Evolutionary conservation across 53 echinoderm and acorn worm genomes (phyloP).

Genomic region (Luidia sarsii): DNA sequence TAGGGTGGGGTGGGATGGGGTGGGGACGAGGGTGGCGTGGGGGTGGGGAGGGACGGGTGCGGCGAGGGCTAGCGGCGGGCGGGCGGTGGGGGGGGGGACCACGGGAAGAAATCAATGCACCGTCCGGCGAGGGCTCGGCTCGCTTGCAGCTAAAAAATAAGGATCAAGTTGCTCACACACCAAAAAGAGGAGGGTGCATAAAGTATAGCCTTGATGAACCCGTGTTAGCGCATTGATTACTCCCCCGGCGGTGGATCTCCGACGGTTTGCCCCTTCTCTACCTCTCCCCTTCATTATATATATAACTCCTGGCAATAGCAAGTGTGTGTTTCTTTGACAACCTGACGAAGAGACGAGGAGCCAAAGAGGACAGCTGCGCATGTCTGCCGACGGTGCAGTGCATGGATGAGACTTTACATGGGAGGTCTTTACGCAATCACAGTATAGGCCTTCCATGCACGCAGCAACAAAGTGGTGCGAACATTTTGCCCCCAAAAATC

Average conservation of each 20-base stretch:
- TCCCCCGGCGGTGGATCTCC: not conserved
- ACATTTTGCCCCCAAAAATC: no score
- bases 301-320: not conserved
- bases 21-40: no score
- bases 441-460: no score
- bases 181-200: not conserved
- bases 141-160: not conserved
- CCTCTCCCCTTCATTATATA: not conserved
- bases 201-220: not conserved
- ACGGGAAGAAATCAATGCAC: slow-evolving; percentile 9
- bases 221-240: not conserved
- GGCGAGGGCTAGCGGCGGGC: no score
- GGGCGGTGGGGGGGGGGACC: not conserved
- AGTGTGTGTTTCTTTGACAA: not conserved
- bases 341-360: no score
- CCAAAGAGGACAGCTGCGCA: no score
- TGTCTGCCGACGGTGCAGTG: no score
- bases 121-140: not conserved
- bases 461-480: no score
- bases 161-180: slow-evolving; percentile 4
- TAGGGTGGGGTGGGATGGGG: no score
- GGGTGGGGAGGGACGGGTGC: no score
- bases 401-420: no score
- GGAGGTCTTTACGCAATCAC: no score
- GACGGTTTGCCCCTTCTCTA: not conserved